A percentile compares a stretch with the other conserved stretches of the same genome.
phyloP scores from a whole-genome alignment of 2,797 vertebrate species.

The Galagoides demidoff region DNA sequence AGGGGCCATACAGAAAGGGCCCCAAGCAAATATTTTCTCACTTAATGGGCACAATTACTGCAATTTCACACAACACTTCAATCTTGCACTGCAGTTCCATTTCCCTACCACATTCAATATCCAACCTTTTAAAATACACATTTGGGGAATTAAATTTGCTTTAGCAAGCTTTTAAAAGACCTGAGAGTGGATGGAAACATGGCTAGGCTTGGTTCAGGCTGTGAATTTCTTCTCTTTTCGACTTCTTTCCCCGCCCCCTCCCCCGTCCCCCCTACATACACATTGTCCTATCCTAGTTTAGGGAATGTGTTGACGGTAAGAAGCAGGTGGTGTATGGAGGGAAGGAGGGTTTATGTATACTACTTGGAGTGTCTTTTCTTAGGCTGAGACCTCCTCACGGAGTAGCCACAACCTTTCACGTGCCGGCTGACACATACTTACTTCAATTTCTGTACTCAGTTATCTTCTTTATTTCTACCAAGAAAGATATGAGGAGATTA shows the following conservation, averaged over 20 bases:
- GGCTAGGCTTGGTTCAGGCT: slow-evolving; percentile 4
- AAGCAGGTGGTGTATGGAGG: background rate
- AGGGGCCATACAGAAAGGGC: slow-evolving; percentile 44
- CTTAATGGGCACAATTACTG: slow-evolving; percentile 52
- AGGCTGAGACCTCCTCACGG: background rate
- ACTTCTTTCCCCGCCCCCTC: background rate
- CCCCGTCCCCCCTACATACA: background rate
- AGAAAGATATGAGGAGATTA: background rate
- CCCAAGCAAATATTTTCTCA: slow-evolving; percentile 67
- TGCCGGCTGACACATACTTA: background rate
- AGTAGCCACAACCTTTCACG: background rate
- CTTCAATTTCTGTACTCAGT: background rate
- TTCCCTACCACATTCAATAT: slow-evolving; percentile 57
- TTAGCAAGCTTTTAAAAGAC: background rate
- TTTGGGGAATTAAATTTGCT: slow-evolving; percentile 47
- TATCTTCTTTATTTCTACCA: background rate
- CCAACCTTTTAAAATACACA: slow-evolving; percentile 38
- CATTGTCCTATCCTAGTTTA: background rate
- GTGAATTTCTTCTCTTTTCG: background rate
- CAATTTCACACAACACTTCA: slow-evolving; percentile 58
- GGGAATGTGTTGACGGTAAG: background rate
- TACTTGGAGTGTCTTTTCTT: background rate
- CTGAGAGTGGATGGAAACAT: background rate
- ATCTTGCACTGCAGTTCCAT: slow-evolving; percentile 33
- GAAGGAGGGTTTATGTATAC: background rate